Percentiles rank a stretch among this genome's conserved stretches.
Evolutionary conservation across 2,113 vertebrate genomes (phyloP).

Genomic region (Leucoraja erinaceus): DNA sequence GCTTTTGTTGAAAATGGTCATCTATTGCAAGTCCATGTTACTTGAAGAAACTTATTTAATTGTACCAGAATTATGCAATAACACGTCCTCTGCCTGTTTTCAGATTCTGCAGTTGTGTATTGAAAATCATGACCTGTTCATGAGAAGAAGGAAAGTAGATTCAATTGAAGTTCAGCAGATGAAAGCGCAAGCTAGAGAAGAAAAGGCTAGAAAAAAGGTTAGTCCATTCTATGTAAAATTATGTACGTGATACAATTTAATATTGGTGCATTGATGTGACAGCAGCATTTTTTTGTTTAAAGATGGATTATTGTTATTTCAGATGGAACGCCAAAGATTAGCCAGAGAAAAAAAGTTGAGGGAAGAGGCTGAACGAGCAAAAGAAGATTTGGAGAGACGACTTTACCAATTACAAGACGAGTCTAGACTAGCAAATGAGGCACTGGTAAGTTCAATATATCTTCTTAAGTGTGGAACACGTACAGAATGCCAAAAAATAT

Average conservation of each 20-base stretch:
- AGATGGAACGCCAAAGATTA: constrained; percentile 84
- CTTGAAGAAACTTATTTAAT: not conserved
- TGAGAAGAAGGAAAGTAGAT: constrained; percentile 84
- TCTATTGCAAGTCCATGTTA: not conserved
- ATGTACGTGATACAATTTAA: not conserved
- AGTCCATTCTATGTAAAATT: not conserved
- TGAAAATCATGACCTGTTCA: constrained; percentile 81
- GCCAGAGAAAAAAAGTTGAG: constrained; percentile 83
- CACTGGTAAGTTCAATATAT: constrained; percentile 62
- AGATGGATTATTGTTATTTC: not conserved
- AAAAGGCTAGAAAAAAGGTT: constrained; percentile 84
- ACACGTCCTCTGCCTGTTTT: not conserved
- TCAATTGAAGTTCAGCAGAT: constrained; percentile 86
- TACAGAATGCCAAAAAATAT: not conserved
- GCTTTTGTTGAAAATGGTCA: not conserved
- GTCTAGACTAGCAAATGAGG: constrained; percentile 77
- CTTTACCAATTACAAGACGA: constrained; percentile 85
- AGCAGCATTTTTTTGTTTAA: not conserved
- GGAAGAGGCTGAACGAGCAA: constrained; percentile 78
- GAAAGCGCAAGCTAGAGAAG: constrained; percentile 84
- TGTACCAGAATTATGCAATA: not conserved
- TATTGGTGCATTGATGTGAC: not conserved
- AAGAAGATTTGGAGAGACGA: constrained; percentile 77
- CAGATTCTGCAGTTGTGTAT: constrained; percentile 84
- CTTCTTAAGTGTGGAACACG: not conserved